These are phyloP conservation scores for Pyrrhia umbra DNA, from an alignment of 2,888 invertebrate species.

Conservation along the genomic window DNA sequence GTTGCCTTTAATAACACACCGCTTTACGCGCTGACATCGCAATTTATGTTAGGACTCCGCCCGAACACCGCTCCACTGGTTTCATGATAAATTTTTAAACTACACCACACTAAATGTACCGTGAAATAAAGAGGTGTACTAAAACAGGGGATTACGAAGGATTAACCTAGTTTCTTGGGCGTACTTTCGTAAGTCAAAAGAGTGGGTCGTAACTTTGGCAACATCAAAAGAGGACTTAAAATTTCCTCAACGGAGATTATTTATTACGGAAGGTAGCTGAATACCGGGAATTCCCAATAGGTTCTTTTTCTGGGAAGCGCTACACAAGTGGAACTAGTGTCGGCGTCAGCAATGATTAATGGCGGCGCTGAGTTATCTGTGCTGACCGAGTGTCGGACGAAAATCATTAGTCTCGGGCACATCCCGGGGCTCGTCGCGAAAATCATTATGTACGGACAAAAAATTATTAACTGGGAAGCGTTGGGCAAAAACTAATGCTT, in stretches of 20 bases:
- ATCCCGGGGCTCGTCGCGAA: slow-evolving; percentile 52
- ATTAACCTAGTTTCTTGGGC: slow-evolving; percentile 62
- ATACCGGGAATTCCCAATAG: slow-evolving; percentile 43
- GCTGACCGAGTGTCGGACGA: slow-evolving; percentile 49
- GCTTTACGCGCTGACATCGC: slow-evolving; percentile 63
- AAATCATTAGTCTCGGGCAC: slow-evolving; percentile 56
- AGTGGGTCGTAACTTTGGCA: slow-evolving; percentile 55
- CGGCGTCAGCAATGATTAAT: slow-evolving; percentile 64
- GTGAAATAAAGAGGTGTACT: slow-evolving; percentile 58
- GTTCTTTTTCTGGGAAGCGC: slow-evolving; percentile 30
- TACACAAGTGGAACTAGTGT: slow-evolving; percentile 46
- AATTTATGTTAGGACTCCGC: slow-evolving; percentile 58
- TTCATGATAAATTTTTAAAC: slow-evolving; percentile 52
- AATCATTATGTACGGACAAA: slow-evolving; percentile 68
- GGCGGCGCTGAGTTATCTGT: slow-evolving; percentile 60
- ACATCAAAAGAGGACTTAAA: slow-evolving; percentile 58
- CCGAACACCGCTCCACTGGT: slow-evolving; percentile 28
- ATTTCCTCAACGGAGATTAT: slow-evolving; percentile 50
- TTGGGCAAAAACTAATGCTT: slow-evolving; percentile 57
- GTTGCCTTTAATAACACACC: slow-evolving; percentile 69
- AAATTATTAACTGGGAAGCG: slow-evolving; percentile 65
- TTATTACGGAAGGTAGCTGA: slow-evolving; percentile 44
- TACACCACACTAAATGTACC: slow-evolving; percentile 46
- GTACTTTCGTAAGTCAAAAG: slow-evolving; percentile 58
- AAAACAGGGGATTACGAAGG: slow-evolving; percentile 56